Evolutionary conservation across 2,113 vertebrate species (phyloP).

Genomic region (Lonchura striata): DNA sequence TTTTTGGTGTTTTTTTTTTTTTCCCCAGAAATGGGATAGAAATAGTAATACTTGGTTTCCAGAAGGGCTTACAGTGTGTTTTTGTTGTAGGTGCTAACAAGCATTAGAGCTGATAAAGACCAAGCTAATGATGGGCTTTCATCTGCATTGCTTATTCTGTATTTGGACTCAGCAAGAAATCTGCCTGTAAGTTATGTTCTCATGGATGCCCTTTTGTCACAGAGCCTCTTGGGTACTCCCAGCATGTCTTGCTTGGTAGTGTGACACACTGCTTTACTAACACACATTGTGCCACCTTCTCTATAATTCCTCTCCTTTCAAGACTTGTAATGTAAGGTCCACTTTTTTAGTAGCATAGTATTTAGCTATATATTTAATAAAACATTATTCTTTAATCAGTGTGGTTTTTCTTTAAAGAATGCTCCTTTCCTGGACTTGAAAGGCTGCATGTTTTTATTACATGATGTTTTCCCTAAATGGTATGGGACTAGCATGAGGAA

Average conservation of each 20-base stretch:
- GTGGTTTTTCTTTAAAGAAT: constrained; percentile 10
- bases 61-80: neutral
- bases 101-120: constrained; percentile 83
- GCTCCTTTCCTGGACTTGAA: constrained; percentile 58
- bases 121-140: constrained; percentile 90
- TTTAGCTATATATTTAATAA: neutral
- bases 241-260: constrained; percentile 35
- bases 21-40: neutral
- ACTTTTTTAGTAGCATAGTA: neutral
- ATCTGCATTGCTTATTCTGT: constrained; percentile 90
- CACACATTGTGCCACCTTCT: neutral
- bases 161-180: constrained; percentile 91
- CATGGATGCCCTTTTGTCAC: neutral
- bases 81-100: constrained; percentile 78
- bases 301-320: neutral
- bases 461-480: neutral
- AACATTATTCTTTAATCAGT: neutral
- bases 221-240: neutral
- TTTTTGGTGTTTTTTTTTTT: neutral
- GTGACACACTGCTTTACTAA: constrained; percentile 56
- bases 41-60: neutral
- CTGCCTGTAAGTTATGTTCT: constrained; percentile 85
- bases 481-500: neutral
- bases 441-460: constrained; percentile 41
- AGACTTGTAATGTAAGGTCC: constrained; percentile 50